Percentiles rank a stretch among this genome's conserved stretches.
phyloP scores from a whole-genome alignment of 2,797 vertebrate species.

The Emydoidea blandingii region DNA sequence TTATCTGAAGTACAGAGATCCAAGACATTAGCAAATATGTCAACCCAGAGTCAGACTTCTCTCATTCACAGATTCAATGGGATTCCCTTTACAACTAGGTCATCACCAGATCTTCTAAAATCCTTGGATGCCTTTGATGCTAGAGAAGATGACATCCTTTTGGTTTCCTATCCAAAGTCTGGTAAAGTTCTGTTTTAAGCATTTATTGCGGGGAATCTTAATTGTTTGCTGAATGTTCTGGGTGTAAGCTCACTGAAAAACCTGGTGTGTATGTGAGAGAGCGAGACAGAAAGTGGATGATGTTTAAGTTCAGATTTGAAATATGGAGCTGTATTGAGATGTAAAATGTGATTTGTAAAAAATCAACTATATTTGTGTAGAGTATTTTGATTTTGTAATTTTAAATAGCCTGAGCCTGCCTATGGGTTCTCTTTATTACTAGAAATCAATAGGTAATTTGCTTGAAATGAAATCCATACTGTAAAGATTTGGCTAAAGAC shows the following conservation, averaged over 20 bases:
- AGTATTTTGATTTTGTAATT: not conserved
- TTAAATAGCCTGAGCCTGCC: not conserved
- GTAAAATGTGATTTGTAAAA: not conserved
- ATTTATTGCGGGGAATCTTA: not conserved
- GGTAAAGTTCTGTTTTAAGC: slow-evolving; percentile 67
- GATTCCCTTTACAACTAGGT: slow-evolving; percentile 75
- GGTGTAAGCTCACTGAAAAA: not conserved
- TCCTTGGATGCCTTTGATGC: slow-evolving; percentile 77
- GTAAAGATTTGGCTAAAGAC: not conserved
- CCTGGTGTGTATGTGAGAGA: not conserved
- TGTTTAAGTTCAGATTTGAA: not conserved
- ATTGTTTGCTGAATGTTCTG: not conserved
- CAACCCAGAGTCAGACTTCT: slow-evolving; percentile 12
- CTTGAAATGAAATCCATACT: not conserved
- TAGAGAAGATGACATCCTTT: slow-evolving; percentile 83
- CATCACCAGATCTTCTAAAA: slow-evolving; percentile 78
- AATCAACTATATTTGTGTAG: not conserved
- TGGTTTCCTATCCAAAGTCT: slow-evolving; percentile 84
- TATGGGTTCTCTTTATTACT: not conserved
- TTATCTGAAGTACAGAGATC: slow-evolving; percentile 47
- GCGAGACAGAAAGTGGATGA: not conserved
- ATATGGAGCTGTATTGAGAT: not conserved
- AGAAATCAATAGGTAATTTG: not conserved
- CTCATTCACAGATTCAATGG: slow-evolving; percentile 80
- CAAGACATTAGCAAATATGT: slow-evolving; percentile 68